phyloP scores from a whole-genome alignment of 2,797 vertebrate genomes.

The Tauraco hartlaubi region DNA sequence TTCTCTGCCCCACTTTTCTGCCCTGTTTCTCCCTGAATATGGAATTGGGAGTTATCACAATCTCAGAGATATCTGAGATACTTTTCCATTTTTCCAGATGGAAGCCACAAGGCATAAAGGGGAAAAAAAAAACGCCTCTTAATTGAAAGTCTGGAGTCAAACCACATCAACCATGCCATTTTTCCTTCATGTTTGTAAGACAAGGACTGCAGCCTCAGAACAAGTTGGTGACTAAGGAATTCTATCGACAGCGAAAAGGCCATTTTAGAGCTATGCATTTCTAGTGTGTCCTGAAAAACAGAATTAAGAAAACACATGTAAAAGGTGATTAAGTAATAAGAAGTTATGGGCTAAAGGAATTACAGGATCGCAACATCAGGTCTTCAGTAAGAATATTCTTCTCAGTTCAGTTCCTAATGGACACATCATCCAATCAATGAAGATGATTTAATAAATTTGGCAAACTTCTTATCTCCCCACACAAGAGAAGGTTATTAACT shows the following conservation, averaged over 20 bases:
- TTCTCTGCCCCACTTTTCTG: not conserved
- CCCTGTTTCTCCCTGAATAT: not conserved
- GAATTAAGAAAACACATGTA: conserved; percentile 27
- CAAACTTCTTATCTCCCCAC: conserved; percentile 14
- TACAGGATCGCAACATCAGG: not conserved
- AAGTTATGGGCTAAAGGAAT: conserved; percentile 24
- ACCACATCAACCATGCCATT: not conserved
- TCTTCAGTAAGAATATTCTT: not conserved
- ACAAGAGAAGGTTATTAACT: conserved; percentile 21
- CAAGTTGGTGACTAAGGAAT: not conserved
- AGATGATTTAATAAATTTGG: not conserved
- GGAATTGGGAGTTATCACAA: not conserved
- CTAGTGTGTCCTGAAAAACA: not conserved
- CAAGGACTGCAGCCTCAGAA: not conserved
- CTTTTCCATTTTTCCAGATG: not conserved
- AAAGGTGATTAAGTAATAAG: conserved; percentile 16
- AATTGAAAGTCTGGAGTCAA: not conserved
- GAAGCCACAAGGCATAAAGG: not conserved
- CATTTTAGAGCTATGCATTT: not conserved
- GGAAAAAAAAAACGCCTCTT: not conserved
- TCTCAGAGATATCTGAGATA: not conserved
- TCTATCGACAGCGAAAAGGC: not conserved
- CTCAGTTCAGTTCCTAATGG: not conserved
- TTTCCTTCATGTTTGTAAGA: conserved; percentile 15
- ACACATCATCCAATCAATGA: not conserved